Base-by-base conservation (phyloP, 92 coral and sea anemone species). In the Parazoanthus swiftii region DNA sequence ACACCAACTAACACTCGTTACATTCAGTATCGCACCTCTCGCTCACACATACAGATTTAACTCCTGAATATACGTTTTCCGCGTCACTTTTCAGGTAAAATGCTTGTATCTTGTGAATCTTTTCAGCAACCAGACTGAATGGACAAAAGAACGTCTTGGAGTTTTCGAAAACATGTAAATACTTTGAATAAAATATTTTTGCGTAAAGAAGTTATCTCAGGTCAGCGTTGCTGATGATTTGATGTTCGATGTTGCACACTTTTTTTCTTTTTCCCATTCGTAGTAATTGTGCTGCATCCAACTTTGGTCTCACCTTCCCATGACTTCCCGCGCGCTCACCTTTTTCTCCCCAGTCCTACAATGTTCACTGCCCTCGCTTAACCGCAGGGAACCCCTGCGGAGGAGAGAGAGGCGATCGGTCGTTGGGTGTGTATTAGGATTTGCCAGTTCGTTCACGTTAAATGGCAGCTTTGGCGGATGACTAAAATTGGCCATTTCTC, bases 121-220 rank as follows among this genome's bases (percentile, higher is more conserved):
- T 59, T 26, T 9, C 72, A 37, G 50, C 38, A 21, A 36, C 66
- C 21, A 10, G 37, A 2, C 5, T 20, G 11, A n/a, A 3, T 13
- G 16, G 54, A 1, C 15, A 18, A 37, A 23, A 26, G 48, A 14
- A 63, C 70, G 8, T 63, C 46, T 76, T 20, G 84, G 70, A 81
- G 85, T n/a, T 59, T 16, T 36, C 70, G 6, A 13, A 66, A 81
- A 81, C 21, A 59, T 81, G 85, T 59, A 59, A 65, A 63, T 63
- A 36, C 51, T 37, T 81, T 39, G n/a, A 81, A 81, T 81, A 81
- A 81, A 81, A 5, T 46, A n/a, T 42, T 77, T 77, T 77, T 43
- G 18, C n/a, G 59, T 23, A 77, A 77, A 77, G 75, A 54, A 10
- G 18, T 16, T 54, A 0, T 18, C 59, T 10, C 59, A 54, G 70